Evolutionary conservation across 2,888 invertebrate species (phyloP).

Genomic region (Tanytarsus gracilentus): DNA sequence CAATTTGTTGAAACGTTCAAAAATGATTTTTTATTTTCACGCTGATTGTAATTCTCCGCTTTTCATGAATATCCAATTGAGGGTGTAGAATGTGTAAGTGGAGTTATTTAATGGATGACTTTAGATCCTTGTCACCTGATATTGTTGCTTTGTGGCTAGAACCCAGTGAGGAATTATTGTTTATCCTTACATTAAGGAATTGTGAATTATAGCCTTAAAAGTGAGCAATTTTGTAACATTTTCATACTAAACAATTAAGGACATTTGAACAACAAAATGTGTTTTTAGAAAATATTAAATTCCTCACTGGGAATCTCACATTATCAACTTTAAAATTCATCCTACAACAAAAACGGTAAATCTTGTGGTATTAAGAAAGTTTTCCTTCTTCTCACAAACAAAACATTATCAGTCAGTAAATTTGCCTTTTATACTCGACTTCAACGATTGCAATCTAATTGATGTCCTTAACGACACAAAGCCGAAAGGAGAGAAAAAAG

Average conservation of each 20-base stretch:
- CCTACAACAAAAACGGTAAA: slow-evolving; percentile 6
- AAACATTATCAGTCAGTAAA: slow-evolving; percentile 3
- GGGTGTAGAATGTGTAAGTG: neutral
- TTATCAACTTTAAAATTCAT: neutral
- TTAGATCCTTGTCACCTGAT: slow-evolving; percentile 16
- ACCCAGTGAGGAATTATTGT: too few species aligned
- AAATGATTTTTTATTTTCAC: slow-evolving; percentile 17
- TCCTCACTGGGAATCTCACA: too few species aligned
- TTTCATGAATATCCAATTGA: neutral
- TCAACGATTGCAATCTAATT: slow-evolving; percentile 23
- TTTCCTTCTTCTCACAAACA: slow-evolving; percentile 1
- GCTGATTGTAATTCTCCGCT: neutral
- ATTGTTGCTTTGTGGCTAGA: too few species aligned
- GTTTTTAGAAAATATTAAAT: too few species aligned
- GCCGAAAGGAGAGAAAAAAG: neutral
- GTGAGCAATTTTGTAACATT: too few species aligned
- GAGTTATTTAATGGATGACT: slow-evolving; percentile 12
- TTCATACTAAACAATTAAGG: too few species aligned
- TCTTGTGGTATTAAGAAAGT: slow-evolving; percentile 19
- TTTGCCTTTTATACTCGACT: slow-evolving; percentile 1
- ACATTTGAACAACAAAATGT: too few species aligned
- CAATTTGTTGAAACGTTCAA: slow-evolving; percentile 19
- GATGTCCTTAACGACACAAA: slow-evolving; percentile 17
- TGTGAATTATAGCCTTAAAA: too few species aligned
- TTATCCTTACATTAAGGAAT: too few species aligned